Evolutionary conservation across 2,797 vertebrate genomes (phyloP), one percentile per base, ranked within the genome.

Genomic region (Chiroxiphia lanceolata): DNA sequence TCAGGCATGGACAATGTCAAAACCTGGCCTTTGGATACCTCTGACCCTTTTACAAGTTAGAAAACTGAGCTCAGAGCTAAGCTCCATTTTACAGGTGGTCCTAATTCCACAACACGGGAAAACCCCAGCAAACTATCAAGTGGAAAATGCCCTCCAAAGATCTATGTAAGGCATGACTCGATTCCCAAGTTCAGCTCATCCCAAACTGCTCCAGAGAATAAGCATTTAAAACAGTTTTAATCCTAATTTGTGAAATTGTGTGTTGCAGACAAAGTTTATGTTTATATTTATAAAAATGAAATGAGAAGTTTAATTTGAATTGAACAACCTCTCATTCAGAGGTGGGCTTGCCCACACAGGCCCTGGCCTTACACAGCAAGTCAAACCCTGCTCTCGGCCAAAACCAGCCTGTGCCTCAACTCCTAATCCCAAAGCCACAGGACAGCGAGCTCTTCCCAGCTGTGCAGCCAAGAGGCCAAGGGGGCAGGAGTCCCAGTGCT

Each of bases 91-190:
- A 27, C 13, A 78, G 19, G 25, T 34, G 36, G 31, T 14, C 16
- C 33, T 36, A 70, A 33, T 40, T 70, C 74, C 42, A 60, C 11
- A 74, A 47, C 0, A 23, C 7, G 13, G 25, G 10, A 63, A 69
- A 70, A 19, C 2, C 3, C 3, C 5, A 29, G 31, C 21, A 36
- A 75, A 45, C 13, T 23, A 44, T 50, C 23, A 33, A 42, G 36
- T 3, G 9, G 26, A 61, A 78, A 71, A 54, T 22, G 42, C 13
- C 27, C 23, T 26, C 29, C 16, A 53, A 38, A 78, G 2, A 11
- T 40, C 31, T 61, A 4, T 5, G 34, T 12, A 44, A 83, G 33
- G 54, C 26, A 34, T 0, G 12, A 22, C 47, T 67, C 0, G 0
- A 57, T 7, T 84, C 40, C 2, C 36, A 47, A 11, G 18, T 40